Evolutionary conservation across 1,140 invertebrate genomes (phyloP), one percentile per base, ranked within the genome.

Genomic region (Procambarus clarkii): DNA sequence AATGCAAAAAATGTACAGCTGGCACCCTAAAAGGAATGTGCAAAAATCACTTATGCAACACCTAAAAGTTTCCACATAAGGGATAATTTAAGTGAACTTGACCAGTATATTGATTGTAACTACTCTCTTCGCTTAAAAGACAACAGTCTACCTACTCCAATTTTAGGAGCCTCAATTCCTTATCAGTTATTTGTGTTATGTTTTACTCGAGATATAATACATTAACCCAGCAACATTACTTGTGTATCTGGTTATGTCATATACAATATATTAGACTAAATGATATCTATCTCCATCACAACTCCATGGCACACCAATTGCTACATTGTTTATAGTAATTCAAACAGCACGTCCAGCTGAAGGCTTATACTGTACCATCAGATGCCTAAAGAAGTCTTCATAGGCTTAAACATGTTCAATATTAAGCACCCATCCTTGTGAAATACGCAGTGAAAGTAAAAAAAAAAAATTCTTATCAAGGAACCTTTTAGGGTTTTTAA

Each of bases 21-120:
- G 85, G 74, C 71, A 87, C 76, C 64, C 85, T 79, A 79, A 54
- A 86, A 87, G 85, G 85, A 87, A 87, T 87, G 85, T 87, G 77
- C 79, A 78, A 78, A 45, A 87, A 87, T 87, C 85, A 87, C 85
- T 45, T 87, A 34, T 79, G 24, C n/a, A 74, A 74, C 69, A 74
- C 69, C 69, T 74, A 74, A 74, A 74, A 74, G 69, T 34, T 74
- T 21, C 69, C 50, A 54, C 7, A 7, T 5, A 69, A 69, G 64
- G 64, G 64, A 69, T 21, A 18, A n/a, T 21, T 69, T 18, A 69
- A 5, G 64, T 18, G 4, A 69, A 18, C 18, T 69, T 69, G 11
- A 9, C 64, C 18, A 18, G 34, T 5, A 34, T 74, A 34, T 34
- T 74, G 69, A n/a, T 74, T 74, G 69, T 21, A 34, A 74, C 24